A percentile compares a stretch with the other conserved stretches of the same genome.
These are phyloP conservation scores for Clangula hyemalis DNA, from an alignment of 2,797 vertebrate species.

Conservation along the genomic window DNA sequence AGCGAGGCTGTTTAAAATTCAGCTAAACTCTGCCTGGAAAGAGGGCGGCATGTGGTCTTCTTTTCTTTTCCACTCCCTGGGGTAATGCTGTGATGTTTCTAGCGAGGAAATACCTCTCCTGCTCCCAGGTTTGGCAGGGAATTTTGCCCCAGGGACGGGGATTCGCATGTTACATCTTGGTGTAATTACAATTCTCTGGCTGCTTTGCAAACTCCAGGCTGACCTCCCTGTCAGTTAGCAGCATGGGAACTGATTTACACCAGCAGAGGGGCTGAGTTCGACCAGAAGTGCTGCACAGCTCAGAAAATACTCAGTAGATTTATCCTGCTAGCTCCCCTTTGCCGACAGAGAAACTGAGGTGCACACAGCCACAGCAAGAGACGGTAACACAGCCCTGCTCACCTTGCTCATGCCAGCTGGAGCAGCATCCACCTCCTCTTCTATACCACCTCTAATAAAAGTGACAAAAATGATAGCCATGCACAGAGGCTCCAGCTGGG, in stretches of 20 bases:
- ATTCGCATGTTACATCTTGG: not conserved
- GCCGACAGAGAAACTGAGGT: not conserved
- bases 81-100: not conserved
- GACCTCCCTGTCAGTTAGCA: not conserved
- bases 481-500: not conserved
- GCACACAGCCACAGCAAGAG: rapidly evolving
- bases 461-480: not conserved
- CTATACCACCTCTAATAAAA: not conserved
- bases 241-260: not conserved
- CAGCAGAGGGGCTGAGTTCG: not conserved
- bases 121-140: not conserved
- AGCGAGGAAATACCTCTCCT: not conserved
- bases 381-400: not conserved
- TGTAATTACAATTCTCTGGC: not conserved
- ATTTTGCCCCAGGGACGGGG: not conserved
- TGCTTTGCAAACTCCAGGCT: not conserved
- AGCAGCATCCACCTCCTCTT: rapidly evolving
- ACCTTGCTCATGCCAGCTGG: not conserved
- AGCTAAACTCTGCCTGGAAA: not conserved
- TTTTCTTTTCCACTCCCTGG: not conserved
- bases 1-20: constrained; percentile 10
- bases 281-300: not conserved
- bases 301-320: not conserved
- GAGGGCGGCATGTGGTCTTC: not conserved
- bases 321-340: not conserved